Conservation (phyloP, 2,113 vertebrate species). For the Centrocercus urophasianus region DNA sequence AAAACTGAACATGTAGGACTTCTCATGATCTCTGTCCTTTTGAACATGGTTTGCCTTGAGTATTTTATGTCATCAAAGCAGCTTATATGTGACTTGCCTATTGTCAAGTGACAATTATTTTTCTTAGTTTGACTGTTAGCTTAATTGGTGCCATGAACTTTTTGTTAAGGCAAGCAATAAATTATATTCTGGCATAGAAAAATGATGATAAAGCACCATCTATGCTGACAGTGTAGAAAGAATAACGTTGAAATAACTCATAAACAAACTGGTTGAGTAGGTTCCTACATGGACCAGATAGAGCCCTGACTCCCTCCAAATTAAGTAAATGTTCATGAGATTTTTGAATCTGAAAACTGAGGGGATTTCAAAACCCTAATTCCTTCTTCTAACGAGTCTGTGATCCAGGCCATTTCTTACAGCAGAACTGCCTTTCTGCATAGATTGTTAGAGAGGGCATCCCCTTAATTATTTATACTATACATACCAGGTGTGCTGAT, state of each 20-base stretch:
- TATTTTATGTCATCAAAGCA: neutral
- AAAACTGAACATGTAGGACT: neutral
- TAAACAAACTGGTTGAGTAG: neutral
- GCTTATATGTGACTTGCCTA: neutral
- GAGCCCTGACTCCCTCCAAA: neutral
- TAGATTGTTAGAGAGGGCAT: neutral
- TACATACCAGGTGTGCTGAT: slow-evolving; percentile 63
- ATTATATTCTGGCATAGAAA: neutral
- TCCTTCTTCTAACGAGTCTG: neutral
- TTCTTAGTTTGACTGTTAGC: neutral
- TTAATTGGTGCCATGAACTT: neutral
- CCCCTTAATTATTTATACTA: slow-evolving; percentile 54
- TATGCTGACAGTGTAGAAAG: neutral
- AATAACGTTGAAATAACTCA: neutral
- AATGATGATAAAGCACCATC: neutral
- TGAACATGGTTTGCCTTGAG: neutral
- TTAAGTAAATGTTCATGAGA: neutral
- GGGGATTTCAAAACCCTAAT: neutral
- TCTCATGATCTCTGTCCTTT: neutral
- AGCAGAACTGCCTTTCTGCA: slow-evolving; percentile 28
- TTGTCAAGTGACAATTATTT: slow-evolving; percentile 1
- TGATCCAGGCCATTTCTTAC: slow-evolving; percentile 3
- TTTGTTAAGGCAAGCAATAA: slow-evolving; percentile 4
- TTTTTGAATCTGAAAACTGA: neutral
- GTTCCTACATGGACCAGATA: neutral